A percentile compares a stretch with the other conserved stretches of the same genome.
Evolutionary conservation across 2,797 vertebrate species (phyloP).

Genomic region (Muscicapa striata): DNA sequence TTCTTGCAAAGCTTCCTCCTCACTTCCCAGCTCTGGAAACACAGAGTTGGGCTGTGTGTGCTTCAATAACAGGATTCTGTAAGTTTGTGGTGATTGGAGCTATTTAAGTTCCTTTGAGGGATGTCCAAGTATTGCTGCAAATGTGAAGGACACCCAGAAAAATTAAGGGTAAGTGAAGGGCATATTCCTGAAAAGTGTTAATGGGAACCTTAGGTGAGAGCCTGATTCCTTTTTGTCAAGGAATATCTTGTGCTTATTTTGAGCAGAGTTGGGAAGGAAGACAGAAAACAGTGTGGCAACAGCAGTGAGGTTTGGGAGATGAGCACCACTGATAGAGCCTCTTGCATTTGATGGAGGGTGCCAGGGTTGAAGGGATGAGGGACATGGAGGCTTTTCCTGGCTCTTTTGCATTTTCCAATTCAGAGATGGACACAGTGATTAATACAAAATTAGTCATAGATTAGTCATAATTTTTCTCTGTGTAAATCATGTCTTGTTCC

Average conservation of each 20-base stretch:
- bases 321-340: background rate
- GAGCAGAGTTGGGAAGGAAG: background rate
- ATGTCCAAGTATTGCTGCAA: background rate
- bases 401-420: background rate
- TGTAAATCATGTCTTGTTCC: conserved; percentile 1
- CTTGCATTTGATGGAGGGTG: background rate
- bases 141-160: background rate
- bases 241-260: background rate
- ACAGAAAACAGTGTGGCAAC: background rate
- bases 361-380: background rate
- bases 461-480: conserved; percentile 16
- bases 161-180: background rate
- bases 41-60: background rate
- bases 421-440: background rate
- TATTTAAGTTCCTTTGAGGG: background rate
- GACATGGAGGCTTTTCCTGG: background rate
- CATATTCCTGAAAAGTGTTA: background rate
- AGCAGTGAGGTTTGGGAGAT: background rate
- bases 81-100: background rate
- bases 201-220: background rate
- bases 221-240: background rate
- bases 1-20: background rate
- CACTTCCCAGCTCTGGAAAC: background rate
- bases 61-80: background rate
- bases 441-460: background rate